A percentile compares a stretch with the other conserved stretches of the same genome.
phyloP scores from a whole-genome alignment of 1,140 invertebrate species.

The Caenorhabditis tropicalis region DNA sequence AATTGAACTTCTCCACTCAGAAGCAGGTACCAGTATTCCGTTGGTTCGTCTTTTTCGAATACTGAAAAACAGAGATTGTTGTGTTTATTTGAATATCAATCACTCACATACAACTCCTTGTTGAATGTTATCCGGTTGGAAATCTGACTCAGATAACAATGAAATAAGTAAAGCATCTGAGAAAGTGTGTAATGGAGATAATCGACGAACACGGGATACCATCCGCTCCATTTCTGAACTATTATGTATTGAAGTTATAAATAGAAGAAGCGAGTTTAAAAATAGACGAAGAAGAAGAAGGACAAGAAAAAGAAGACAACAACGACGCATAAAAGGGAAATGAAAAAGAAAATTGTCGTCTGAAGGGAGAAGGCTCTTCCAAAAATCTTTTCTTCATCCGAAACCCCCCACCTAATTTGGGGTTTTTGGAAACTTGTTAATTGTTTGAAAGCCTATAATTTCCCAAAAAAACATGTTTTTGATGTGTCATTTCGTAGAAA shows the following conservation, averaged over 20 bases:
- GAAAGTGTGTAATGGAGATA: constrained; percentile 23
- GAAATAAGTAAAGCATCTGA: constrained; percentile 44
- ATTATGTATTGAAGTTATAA: neutral
- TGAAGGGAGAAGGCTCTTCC: too few relatives aligned
- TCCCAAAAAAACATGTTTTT: neutral
- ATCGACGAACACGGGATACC: constrained; percentile 45
- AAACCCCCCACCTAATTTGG: neutral
- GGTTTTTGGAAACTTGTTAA: neutral
- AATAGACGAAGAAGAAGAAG: neutral
- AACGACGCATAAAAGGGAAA: neutral
- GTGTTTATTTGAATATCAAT: neutral
- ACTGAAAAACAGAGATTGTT: constrained; percentile 62
- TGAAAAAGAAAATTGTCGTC: too few relatives aligned
- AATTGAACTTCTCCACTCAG: constrained; percentile 68
- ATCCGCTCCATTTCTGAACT: constrained; percentile 32
- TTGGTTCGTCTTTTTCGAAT: constrained; percentile 62
- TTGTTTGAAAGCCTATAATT: neutral
- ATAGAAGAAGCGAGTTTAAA: neutral
- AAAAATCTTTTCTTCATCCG: neutral
- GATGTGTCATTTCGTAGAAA: neutral
- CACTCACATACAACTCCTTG: constrained; percentile 51
- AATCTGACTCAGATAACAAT: constrained; percentile 39
- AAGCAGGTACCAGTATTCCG: constrained; percentile 67
- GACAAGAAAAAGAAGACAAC: neutral
- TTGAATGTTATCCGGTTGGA: constrained; percentile 44